These are phyloP conservation scores for Emmelina monodactyla DNA, from an alignment of 2,888 invertebrate genomes.

Conservation along the genomic window DNA sequence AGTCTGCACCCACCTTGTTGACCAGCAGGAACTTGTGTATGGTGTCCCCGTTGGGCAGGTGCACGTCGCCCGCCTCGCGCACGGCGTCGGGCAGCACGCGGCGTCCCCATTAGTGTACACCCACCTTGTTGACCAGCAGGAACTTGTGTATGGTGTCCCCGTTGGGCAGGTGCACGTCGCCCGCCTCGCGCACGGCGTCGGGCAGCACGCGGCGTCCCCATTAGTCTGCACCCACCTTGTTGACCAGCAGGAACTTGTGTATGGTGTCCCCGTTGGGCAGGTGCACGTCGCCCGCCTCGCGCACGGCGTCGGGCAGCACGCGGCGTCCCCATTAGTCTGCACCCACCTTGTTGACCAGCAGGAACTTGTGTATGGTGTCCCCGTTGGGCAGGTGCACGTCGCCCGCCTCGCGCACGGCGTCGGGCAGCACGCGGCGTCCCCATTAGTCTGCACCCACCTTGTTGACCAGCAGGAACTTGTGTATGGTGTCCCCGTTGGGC, in stretches of 20 bases:
- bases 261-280: conserved; percentile 88
- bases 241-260: conserved; percentile 95
- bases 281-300: conserved; percentile 89
- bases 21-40: conserved; percentile 95
- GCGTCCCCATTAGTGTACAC: too few relatives aligned
- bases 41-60: conserved; percentile 84
- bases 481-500: conserved; percentile 86
- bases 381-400: conserved; percentile 89
- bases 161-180: conserved; percentile 86
- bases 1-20: conserved; percentile 91
- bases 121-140: conserved; percentile 95
- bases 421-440: conserved; percentile 87
- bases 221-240: conserved; percentile 88
- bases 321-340: too few relatives aligned
- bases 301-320: conserved; percentile 94
- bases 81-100: conserved; percentile 95
- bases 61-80: conserved; percentile 88
- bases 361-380: conserved; percentile 87
- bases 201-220: conserved; percentile 87
- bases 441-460: too few relatives aligned
- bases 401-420: conserved; percentile 94
- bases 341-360: conserved; percentile 94
- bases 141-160: conserved; percentile 92
- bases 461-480: conserved; percentile 96
- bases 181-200: conserved; percentile 94